Evolutionary conservation across 1,140 invertebrate species (phyloP), one percentile per base, ranked within the genome.

Genomic region (Caenorhabditis inopinata): DNA sequence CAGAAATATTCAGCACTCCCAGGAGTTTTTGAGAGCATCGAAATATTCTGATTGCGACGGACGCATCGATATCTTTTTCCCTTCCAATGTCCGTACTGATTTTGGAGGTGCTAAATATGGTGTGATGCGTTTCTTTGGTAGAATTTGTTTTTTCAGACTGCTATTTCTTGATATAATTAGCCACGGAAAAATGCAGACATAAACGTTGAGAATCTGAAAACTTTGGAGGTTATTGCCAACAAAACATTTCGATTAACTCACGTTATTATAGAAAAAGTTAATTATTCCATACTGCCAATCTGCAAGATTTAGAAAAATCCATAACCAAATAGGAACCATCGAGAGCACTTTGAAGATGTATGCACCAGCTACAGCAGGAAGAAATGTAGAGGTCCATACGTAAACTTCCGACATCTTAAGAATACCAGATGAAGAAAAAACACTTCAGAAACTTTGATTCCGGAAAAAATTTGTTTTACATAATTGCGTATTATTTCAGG

Each of bases 381-480:
- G 32, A 11, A 68, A 18, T 1, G 58, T 68, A 68, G 27, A 29
- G 2, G 58, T 68, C 58, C 58, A 68, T 11, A 32, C 32, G 58
- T 68, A 68, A 5, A 68, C 58, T 38, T 68, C 58, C 9, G 58
- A 68, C 58, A 68, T 68, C 58, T 68, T 16, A 21, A 68, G 23
- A 32, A 32, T 25, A 2, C 7, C 7, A n/a, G 1, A 1, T 25
- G 4, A 5, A 3, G 35, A 58, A 58, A 68, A 42, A 38, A 68
- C n/a, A 68, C 11, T 5, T 21, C 12, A 68, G 21, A 68, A 38
- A 12, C 11, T 18, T 21, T 38, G 58, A 14, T 32, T 16, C 32
- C 58, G 35, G 42, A 32, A 32, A n/a, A n/a, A n/a, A n/a, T n/a
- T n/a, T n/a, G n/a, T n/a, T n/a, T n/a, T n/a, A n/a, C n/a, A n/a